Evolutionary conservation across 53 echinoderm and acorn worm species (phyloP), one percentile per base, ranked within the genome.

Genomic region (Pentamera pediparva): DNA sequence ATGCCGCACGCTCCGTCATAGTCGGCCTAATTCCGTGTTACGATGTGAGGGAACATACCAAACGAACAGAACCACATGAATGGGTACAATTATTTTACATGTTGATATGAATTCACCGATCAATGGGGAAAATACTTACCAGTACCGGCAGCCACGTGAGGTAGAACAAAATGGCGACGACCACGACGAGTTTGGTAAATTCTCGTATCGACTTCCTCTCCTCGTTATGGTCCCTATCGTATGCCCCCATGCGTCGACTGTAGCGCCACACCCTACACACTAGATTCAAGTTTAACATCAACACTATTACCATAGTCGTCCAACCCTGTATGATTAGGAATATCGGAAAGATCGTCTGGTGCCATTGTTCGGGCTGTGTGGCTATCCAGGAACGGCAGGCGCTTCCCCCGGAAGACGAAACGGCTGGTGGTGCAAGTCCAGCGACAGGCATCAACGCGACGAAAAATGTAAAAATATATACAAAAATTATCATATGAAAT

Each of bases 121-220:
- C n/a, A n/a, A n/a, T n/a, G n/a, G n/a, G n/a, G n/a, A n/a, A 29
- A 11, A 47, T 19, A 96, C 96, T 96, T 63, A 96, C 96, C 80
- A 96, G 63, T 2, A 92, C 96, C 22, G 96, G 96, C 39, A 96
- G 43, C 96, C 96, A 96, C 11, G 96, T 96, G 35, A 85, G 78
- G 34, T 96, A 96, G 62, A 96, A 96, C 37, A 96, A 82, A 31
- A 96, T 62, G 37, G 96, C 88, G 36, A 95, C 86, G 18, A 92
- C 88, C 24, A 96, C 76, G 4, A 96, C 96, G 1, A 96, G 78
- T 59, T 84, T 84, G 17, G 91, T 89, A 69, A 96, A 92, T 50
- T 96, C 96, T 21, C 85, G 38, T 29, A 92, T 55, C 10, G 89
- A 89, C 49, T 78, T 86, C 38, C 62, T 82, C 7, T 82, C 82